Evolutionary conservation across 1,140 invertebrate genomes (phyloP).

Genomic region (Cotesia chilonis): DNA sequence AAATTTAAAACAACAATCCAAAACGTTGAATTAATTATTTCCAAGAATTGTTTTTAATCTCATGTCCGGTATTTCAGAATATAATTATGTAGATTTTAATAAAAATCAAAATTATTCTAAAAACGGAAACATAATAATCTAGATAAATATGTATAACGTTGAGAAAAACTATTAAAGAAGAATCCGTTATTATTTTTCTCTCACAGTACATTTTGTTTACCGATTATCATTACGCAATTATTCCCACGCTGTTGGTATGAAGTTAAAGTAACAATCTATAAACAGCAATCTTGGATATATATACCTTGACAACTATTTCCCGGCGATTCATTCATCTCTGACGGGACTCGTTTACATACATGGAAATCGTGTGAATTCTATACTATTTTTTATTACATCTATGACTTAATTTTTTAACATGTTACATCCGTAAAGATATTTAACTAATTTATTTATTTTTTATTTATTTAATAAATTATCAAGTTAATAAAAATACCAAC

Average conservation of each 20-base stretch:
- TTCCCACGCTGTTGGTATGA: slow-evolving; percentile 31
- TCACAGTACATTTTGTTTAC: slow-evolving; percentile 35
- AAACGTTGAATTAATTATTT: too few relatives aligned
- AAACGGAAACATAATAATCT: neutral
- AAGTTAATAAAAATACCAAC: neutral
- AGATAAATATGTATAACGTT: neutral
- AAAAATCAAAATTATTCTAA: neutral
- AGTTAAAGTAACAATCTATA: slow-evolving; percentile 26
- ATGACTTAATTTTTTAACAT: neutral
- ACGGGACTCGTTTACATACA: neutral
- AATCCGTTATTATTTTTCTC: slow-evolving; percentile 21
- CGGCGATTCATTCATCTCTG: slow-evolving; percentile 28
- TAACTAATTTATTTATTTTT: neutral
- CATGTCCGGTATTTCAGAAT: neutral
- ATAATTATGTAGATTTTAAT: neutral
- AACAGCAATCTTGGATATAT: slow-evolving; percentile 17
- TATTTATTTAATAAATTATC: neutral
- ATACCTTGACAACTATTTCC: slow-evolving; percentile 33
- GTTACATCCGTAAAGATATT: neutral
- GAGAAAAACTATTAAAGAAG: slow-evolving; percentile 14
- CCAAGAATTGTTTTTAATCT: too few relatives aligned
- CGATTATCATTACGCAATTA: slow-evolving; percentile 36
- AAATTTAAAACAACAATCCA: too few relatives aligned
- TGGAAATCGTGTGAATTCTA: slow-evolving; percentile 12
- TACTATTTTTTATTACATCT: slow-evolving; percentile 15